A percentile compares a stretch with the other conserved stretches of the same genome.
phyloP scores from a whole-genome alignment of 2,797 vertebrate genomes.

The Lepus townsendii region DNA sequence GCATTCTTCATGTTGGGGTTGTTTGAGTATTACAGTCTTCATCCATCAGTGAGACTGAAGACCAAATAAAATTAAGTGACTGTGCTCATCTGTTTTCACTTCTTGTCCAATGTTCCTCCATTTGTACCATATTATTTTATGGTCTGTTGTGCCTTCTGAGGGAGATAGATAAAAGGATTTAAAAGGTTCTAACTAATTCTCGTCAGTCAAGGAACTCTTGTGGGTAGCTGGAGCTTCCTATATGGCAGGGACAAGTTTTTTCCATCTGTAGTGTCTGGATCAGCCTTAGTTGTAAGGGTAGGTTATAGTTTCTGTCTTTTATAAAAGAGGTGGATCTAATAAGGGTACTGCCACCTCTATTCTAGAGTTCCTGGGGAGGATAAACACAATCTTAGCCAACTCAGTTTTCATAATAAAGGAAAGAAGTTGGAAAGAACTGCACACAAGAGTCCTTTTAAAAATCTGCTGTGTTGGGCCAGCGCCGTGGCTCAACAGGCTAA shows the following conservation, averaged over 20 bases:
- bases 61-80: not conserved
- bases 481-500: too few relatives aligned
- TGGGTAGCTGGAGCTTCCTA: not conserved
- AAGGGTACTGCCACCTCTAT: constrained; percentile 49
- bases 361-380: constrained; percentile 63
- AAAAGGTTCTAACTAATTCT: not conserved
- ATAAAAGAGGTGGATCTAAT: constrained; percentile 17
- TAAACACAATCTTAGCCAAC: constrained; percentile 62
- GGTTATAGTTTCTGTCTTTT: constrained; percentile 24
- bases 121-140: not conserved
- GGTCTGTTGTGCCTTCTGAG: not conserved
- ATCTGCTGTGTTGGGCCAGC: constrained; percentile 37
- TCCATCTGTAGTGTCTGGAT: not conserved
- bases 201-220: not conserved
- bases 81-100: not conserved
- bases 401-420: constrained; percentile 67
- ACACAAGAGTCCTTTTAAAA: constrained; percentile 68
- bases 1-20: not conserved
- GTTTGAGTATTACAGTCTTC: not conserved
- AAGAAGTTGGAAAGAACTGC: constrained; percentile 64
- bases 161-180: not conserved
- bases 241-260: not conserved
- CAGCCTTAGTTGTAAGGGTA: not conserved
- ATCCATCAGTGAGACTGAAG: not conserved
- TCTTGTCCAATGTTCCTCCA: not conserved